phyloP scores from a whole-genome alignment of 2,797 vertebrate genomes.

The Parambassis ranga region DNA sequence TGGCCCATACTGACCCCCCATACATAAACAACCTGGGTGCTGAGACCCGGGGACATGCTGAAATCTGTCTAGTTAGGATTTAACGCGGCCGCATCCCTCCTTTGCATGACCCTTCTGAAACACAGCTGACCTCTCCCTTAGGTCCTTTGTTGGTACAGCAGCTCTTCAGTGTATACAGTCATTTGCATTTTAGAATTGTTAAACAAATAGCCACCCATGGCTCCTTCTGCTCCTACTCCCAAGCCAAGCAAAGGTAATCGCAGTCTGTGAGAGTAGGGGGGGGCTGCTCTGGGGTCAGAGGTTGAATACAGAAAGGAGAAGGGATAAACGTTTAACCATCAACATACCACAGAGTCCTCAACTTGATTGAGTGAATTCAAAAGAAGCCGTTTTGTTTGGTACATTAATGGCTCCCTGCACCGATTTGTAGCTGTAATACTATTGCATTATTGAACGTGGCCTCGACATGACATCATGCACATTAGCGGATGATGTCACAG shows the following conservation, averaged over 20 bases:
- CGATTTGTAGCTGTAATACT: conserved; percentile 32
- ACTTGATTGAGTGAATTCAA: conserved; percentile 28
- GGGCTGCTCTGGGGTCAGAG: conserved; percentile 26
- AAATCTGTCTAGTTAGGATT: conserved; percentile 53
- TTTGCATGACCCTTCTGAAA: conserved; percentile 46
- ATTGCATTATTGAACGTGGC: conserved; percentile 33
- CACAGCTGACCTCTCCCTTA: conserved; percentile 61
- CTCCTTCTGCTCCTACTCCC: conserved; percentile 49
- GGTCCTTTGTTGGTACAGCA: conserved; percentile 73
- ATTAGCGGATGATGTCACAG: conserved; percentile 50
- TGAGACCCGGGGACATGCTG: conserved; percentile 44
- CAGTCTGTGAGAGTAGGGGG: conserved; percentile 16
- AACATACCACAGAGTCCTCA: conserved; percentile 5
- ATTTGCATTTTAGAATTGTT: conserved; percentile 82
- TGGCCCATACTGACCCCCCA: conserved; percentile 42
- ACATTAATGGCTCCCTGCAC: conserved; percentile 32
- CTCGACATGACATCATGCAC: conserved; percentile 14
- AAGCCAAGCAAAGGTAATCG: conserved; percentile 61
- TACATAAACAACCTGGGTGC: conserved; percentile 54
- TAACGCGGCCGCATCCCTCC: conserved; percentile 37
- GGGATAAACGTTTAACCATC: conserved; percentile 21
- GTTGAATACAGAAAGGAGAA: conserved; percentile 25
- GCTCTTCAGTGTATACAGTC: conserved; percentile 47
- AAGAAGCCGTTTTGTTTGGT: conserved; percentile 30
- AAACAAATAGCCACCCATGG: conserved; percentile 77